phyloP scores from a whole-genome alignment of 2,113 vertebrate species.

The Erythrolamprus reginae region DNA sequence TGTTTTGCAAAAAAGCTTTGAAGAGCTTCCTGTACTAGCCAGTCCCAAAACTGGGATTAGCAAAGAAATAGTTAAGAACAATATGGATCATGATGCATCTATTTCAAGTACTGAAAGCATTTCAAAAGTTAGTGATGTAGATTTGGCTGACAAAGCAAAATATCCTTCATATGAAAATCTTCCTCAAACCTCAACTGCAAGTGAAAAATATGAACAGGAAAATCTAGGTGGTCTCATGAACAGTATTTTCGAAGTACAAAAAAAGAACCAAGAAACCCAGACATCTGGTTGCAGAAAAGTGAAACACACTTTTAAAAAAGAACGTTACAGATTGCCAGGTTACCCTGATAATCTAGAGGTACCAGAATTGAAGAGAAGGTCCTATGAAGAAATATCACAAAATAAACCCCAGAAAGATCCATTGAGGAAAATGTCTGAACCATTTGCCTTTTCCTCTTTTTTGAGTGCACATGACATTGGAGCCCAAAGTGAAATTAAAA shows the following conservation, averaged over 20 bases:
- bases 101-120: constrained; percentile 29
- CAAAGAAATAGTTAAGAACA: constrained; percentile 37
- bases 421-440: constrained; percentile 22
- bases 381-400: constrained; percentile 40
- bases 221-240: constrained; percentile 8
- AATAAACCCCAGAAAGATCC: constrained; percentile 12
- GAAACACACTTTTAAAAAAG: constrained; percentile 29
- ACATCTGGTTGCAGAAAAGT: constrained; percentile 38
- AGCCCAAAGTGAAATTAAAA: constrained; percentile 29
- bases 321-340: constrained; percentile 19
- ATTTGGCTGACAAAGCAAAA: constrained; percentile 14
- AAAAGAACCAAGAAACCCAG: constrained; percentile 35
- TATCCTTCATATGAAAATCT: constrained; percentile 2
- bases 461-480: constrained; percentile 26
- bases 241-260: constrained; percentile 35
- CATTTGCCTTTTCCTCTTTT: background rate
- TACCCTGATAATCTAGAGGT: constrained; percentile 32
- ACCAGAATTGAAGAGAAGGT: constrained; percentile 16
- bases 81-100: background rate
- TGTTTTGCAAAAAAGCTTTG: constrained; percentile 48
- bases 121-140: background rate
- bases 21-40: constrained; percentile 44
- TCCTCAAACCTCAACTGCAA: constrained; percentile 9
- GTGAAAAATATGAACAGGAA: constrained; percentile 28
- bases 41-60: constrained; percentile 42